These are phyloP conservation scores for Anthopleura xanthogrammica DNA, from an alignment of 92 coral and sea anemone species.

Conservation along the genomic window DNA sequence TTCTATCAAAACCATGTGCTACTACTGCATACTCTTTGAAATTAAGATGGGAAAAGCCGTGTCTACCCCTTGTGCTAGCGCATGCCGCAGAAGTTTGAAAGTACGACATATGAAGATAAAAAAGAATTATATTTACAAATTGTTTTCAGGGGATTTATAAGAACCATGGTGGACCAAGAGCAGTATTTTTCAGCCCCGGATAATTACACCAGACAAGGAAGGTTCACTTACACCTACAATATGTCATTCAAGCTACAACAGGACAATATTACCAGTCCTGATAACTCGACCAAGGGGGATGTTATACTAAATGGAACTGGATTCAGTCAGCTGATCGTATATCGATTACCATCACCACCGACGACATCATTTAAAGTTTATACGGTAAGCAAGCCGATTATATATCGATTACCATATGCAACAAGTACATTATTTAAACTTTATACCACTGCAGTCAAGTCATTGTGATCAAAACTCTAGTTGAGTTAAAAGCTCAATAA, in stretches of 20 bases:
- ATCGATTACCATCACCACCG: constrained; percentile 62
- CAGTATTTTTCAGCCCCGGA: constrained; percentile 77
- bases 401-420: constrained; percentile 59
- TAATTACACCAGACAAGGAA: constrained; percentile 67
- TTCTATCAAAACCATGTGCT: background rate
- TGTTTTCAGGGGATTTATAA: constrained; percentile 55
- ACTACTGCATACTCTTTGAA: too few relatives aligned
- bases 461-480: too few relatives aligned
- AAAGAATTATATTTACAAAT: constrained; percentile 60
- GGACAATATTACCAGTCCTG: constrained; percentile 45
- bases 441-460: too few relatives aligned
- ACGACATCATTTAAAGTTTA: constrained; percentile 31
- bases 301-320: constrained; percentile 80
- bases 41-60: too few relatives aligned
- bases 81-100: too few relatives aligned
- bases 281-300: constrained; percentile 64
- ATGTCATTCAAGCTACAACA: constrained; percentile 67
- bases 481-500: too few relatives aligned
- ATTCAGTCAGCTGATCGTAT: constrained; percentile 72
- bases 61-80: too few relatives aligned
- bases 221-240: constrained; percentile 73
- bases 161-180: constrained; percentile 33
- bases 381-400: constrained; percentile 67
- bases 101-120: constrained; percentile 20
- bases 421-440: too few relatives aligned